Base-by-base conservation (phyloP, 1,140 invertebrate genomes). In the Sarcophaga bullata region DNA sequence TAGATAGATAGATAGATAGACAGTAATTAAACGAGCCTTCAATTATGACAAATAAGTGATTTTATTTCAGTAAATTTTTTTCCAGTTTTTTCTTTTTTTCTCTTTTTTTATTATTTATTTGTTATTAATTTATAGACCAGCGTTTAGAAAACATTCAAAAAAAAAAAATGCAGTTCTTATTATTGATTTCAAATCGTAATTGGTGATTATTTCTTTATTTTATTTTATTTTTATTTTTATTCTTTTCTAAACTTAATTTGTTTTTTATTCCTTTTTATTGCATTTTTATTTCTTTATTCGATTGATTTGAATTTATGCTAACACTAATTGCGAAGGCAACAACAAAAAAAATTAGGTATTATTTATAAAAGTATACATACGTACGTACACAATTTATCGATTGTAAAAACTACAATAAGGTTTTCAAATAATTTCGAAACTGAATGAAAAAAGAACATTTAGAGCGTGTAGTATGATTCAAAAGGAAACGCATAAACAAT, bases 151-250 rank as follows among this genome's bases (percentile, higher is more conserved):
- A n/a, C 19, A 68, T 68, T 25, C 19, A 68, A 68, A 19, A 6
- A 68, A 68, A 68, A 68, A 19, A 6, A 68, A 19, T 62, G 17
- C 54, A 58, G 54, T 58, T 37, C 1, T 68, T 68, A 19, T 68
- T 68, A 68, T 68, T 68, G 62, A 68, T 68, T 68, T 68, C 7
- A 19, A 68, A 68, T 68, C 62, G 62, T 68, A 68, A 68, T 68
- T 68, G 62, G 17, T 17, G 19, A 17, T 68, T 68, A 25, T 68
- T 68, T 68, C 19, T 68, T 68, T 19, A 15, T 58, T 15, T 58
- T 9, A 58, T 15, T 0, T 68, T 68, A 19, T 62, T 68, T n/a
- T 68, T 68, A 68, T 58, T 58, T n/a, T 58, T n/a, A 58, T n/a
- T 2, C 19, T 68, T 68, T 68, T 68, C n/a, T 58, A 15, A n/a